Evolutionary conservation across 2,888 invertebrate species (phyloP), one percentile per base, ranked within the genome.

Genomic region (Mycalesis mineus): DNA sequence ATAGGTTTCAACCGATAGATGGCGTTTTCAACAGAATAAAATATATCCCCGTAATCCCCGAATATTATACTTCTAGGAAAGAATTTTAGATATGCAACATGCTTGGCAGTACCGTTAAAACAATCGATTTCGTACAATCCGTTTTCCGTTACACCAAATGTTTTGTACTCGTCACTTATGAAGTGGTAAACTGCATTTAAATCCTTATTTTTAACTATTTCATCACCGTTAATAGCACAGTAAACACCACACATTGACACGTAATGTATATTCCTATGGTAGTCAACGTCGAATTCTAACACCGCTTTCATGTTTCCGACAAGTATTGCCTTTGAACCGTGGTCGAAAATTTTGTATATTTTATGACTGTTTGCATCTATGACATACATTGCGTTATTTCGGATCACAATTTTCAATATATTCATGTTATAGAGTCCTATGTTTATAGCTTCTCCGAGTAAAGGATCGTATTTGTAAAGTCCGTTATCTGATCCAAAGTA

Each of bases 401-500:
- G 75, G 4, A 88, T 71, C 0, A 87, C 80, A 1, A 88, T 62
- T 68, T 87, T 86, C 65, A 80, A 77, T 52, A 88, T 73, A 55
- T 88, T 85, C 57, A 86, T 77, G 41, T 88, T 88, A 48, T 83
- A 88, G 0, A 88, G 62, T 1, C 84, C 88, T 2, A 86, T 78
- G 28, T 82, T 79, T 0, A 33, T 58, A 7, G 86, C 88, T 56
- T 68, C 65, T 14, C 84, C 80, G 9, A 60, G 57, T 1, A 84
- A 17, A 0, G 82, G 73, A 58, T 88, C 79, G 55, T 82, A 86
- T 68, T 80, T 84, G 61, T 88, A 88, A 0, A 88, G 61, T 2
- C 88, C 88, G 56, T 88, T 73, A 15, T 85, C 83, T 0, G 87
- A 81, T 9, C 88, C 88, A 56, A 88, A 88, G 58, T 86, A 88